Conservation (phyloP, 2,113 vertebrate species). For the Pterocles orientalis region DNA sequence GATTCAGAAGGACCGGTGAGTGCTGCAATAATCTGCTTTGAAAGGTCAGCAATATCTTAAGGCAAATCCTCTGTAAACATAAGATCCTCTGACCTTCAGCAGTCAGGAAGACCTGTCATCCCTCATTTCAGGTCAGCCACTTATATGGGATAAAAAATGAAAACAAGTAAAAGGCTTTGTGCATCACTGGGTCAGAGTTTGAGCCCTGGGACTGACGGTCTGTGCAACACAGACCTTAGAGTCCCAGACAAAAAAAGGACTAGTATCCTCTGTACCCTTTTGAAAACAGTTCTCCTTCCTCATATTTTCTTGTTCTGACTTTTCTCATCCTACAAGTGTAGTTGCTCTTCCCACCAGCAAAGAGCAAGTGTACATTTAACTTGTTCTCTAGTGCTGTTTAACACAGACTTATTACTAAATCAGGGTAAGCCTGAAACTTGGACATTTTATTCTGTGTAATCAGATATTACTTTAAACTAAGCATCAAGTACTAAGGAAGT, state of each 20-base stretch:
- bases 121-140: conserved; percentile 59
- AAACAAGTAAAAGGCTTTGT: not conserved
- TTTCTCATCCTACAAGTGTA: not conserved
- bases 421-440: not conserved
- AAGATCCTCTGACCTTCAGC: conserved; percentile 60
- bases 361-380: not conserved
- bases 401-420: not conserved
- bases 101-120: conserved; percentile 64
- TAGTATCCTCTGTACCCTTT: not conserved
- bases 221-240: not conserved
- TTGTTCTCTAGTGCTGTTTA: not conserved
- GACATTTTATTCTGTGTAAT: not conserved
- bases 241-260: not conserved
- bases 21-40: conserved; percentile 18
- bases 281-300: not conserved
- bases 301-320: not conserved
- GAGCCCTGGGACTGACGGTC: not conserved
- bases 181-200: not conserved
- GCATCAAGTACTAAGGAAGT: not conserved
- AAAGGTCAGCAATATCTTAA: conserved; percentile 79
- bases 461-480: not conserved
- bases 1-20: not conserved
- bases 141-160: conserved; percentile 23
- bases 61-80: conserved; percentile 66
- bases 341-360: not conserved